A percentile compares a stretch with the other conserved stretches of the same genome.
Evolutionary conservation across 2,797 vertebrate species (phyloP).

Genomic region (Astyanax mexicanus): DNA sequence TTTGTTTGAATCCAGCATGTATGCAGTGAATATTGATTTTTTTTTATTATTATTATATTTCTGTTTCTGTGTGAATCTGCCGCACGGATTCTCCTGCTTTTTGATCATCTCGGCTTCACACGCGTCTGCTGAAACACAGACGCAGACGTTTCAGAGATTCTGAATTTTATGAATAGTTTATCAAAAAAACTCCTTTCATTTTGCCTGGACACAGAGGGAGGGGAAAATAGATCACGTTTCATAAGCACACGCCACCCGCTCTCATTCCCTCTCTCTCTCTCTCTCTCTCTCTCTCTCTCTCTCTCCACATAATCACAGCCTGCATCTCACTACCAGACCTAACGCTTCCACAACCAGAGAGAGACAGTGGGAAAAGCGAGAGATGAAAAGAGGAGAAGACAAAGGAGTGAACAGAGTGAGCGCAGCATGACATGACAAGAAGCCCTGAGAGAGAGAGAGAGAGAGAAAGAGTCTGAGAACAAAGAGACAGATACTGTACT

Average conservation of each 20-base stretch:
- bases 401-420: conserved; percentile 44
- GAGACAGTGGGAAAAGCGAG: conserved; percentile 3
- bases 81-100: conserved; percentile 11
- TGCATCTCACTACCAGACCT: not conserved
- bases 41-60: too few species aligned
- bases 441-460: conserved; percentile 31
- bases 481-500: conserved; percentile 1
- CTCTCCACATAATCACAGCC: conserved; percentile 22
- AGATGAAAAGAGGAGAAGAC: conserved; percentile 42
- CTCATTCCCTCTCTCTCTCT: conserved; percentile 43
- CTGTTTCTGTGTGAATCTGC: not conserved
- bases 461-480: not conserved
- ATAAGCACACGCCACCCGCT: not conserved
- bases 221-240: not conserved
- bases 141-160: conserved; percentile 54
- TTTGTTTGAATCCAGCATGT: not conserved
- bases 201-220: conserved; percentile 47
- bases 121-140: not conserved
- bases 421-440: conserved; percentile 43
- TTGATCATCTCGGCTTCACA: not conserved
- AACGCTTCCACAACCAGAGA: conserved; percentile 47
- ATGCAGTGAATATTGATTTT: not conserved
- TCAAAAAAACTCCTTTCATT: conserved; percentile 62
- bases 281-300: conserved; percentile 27
- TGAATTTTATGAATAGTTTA: conserved; percentile 59